Evolutionary conservation across 2,113 vertebrate genomes (phyloP).

Genomic region (Acanthisitta chloris): DNA sequence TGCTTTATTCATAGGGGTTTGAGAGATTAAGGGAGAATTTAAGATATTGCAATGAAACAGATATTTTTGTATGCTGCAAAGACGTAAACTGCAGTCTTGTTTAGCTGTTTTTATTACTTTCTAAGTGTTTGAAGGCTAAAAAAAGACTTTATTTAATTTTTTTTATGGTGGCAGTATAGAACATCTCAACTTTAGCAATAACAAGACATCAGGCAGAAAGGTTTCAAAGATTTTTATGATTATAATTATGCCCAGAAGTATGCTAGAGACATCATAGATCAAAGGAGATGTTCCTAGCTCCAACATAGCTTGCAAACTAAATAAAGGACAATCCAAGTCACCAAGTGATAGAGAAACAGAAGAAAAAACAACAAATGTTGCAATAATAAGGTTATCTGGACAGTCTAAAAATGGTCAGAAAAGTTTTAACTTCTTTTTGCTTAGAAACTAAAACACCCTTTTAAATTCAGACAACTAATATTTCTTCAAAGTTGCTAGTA

Average conservation of each 20-base stretch:
- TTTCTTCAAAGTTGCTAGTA: not conserved
- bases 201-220: not conserved
- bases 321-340: conserved; percentile 15
- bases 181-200: conserved; percentile 1
- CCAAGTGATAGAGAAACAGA: not conserved
- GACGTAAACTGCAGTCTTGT: not conserved
- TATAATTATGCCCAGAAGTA: conserved; percentile 53
- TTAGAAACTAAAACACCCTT: not conserved
- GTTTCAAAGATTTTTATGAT: conserved; percentile 44
- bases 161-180: not conserved
- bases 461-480: not conserved
- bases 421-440: not conserved
- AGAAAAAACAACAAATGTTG: not conserved
- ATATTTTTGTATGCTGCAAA: conserved; percentile 19
- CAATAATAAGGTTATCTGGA: not conserved
- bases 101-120: not conserved
- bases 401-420: not conserved
- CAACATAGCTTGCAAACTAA: not conserved
- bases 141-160: conserved; percentile 4
- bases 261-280: conserved; percentile 7
- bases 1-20: conserved; percentile 45
- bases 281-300: conserved; percentile 17
- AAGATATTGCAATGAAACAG: conserved; percentile 34
- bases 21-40: conserved; percentile 52
- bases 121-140: conserved; percentile 23